Percentiles rank a stretch among this genome's conserved stretches.
Conservation (phyloP, 1,140 invertebrate genomes). For the Ceratitis capitata region DNA sequence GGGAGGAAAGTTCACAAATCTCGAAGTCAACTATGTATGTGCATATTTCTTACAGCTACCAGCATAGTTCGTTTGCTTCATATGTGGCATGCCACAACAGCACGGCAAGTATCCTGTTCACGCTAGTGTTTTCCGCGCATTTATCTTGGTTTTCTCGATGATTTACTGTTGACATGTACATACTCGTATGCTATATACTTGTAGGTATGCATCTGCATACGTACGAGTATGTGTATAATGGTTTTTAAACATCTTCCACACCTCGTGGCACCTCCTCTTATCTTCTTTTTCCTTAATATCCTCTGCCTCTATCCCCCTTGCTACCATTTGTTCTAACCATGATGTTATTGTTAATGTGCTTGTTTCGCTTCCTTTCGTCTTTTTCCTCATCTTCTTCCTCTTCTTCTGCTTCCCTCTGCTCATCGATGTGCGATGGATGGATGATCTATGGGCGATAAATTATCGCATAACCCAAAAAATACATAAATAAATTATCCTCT, state of each 20-base stretch:
- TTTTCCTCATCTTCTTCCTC: too few species aligned
- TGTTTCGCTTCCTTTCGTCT: not conserved
- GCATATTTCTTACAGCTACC: not conserved
- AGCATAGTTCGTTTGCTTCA: not conserved
- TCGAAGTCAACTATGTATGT: not conserved
- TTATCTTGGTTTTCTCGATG: constrained; percentile 24
- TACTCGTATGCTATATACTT: not conserved
- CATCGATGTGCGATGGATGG: constrained; percentile 11
- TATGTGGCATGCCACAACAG: constrained; percentile 34
- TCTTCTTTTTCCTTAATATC: not conserved
- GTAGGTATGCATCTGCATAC: not conserved
- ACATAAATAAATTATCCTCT: constrained; percentile 37
- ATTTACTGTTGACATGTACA: constrained; percentile 13
- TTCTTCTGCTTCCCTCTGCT: not conserved
- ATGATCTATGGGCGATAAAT: constrained; percentile 37
- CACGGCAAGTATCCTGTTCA: constrained; percentile 4
- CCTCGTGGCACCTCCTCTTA: not conserved
- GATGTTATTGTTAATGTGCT: not conserved
- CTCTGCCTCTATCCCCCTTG: not conserved
- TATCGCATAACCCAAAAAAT: constrained; percentile 37
- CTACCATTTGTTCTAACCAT: too few species aligned
- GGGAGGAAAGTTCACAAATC: not conserved
- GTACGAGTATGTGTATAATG: not conserved
- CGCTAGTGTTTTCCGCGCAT: constrained; percentile 32
- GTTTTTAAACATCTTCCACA: constrained; percentile 27